phyloP scores from a whole-genome alignment of 2,888 invertebrate species.

The Hypena proboscidalis region DNA sequence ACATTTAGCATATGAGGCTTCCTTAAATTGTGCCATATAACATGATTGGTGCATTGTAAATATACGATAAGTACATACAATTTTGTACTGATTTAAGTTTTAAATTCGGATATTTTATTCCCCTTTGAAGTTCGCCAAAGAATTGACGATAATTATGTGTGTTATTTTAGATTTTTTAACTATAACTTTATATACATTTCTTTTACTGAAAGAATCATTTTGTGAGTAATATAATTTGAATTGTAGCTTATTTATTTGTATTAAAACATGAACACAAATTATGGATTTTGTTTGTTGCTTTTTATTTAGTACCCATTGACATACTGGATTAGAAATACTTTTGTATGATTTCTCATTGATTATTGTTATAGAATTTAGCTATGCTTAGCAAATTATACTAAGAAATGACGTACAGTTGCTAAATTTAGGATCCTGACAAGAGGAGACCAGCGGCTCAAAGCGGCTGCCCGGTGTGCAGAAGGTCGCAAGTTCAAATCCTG shows the following conservation, averaged over 20 bases:
- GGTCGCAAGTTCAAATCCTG: no score
- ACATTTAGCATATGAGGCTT: slow-evolving; percentile 25
- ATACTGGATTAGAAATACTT: no score
- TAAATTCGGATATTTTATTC: slow-evolving; percentile 24
- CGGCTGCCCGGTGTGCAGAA: no score
- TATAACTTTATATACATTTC: slow-evolving; percentile 49
- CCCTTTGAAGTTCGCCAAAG: slow-evolving; percentile 42
- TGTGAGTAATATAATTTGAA: slow-evolving; percentile 62
- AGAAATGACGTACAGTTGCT: no score
- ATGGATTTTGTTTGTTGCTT: slow-evolving; percentile 18
- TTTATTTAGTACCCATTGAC: neutral
- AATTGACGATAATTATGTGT: slow-evolving; percentile 45
- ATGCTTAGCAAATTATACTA: no score
- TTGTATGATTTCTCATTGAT: no score
- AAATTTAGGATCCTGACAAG: no score
- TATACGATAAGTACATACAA: slow-evolving; percentile 38
- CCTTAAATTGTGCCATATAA: slow-evolving; percentile 32
- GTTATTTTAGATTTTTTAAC: slow-evolving; percentile 44
- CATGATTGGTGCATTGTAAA: slow-evolving; percentile 47
- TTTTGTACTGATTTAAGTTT: slow-evolving; percentile 28
- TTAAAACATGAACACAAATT: slow-evolving; percentile 52
- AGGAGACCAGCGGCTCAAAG: no score
- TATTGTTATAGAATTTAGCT: no score
- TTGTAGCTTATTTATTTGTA: slow-evolving; percentile 77
- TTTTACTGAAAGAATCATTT: slow-evolving; percentile 48